Conservation (phyloP, 2,113 vertebrate species). For the Lota lota region DNA sequence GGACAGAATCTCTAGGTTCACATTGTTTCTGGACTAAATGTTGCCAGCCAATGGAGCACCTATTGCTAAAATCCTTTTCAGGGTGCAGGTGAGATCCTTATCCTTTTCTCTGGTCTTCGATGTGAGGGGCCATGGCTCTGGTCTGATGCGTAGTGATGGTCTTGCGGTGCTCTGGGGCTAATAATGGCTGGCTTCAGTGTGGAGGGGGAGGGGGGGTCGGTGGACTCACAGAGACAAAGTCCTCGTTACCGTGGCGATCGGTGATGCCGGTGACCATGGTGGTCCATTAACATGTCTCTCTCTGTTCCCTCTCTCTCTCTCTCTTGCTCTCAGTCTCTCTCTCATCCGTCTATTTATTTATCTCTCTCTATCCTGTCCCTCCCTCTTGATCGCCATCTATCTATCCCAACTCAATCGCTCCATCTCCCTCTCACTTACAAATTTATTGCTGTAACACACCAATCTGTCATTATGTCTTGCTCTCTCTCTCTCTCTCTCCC, state of each 20-base stretch:
- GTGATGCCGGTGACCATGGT: too few species aligned
- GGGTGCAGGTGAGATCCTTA: too few species aligned
- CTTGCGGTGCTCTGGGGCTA: not conserved
- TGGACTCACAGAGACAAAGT: not conserved
- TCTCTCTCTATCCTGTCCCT: not conserved
- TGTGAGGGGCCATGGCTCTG: too few species aligned
- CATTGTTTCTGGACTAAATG: too few species aligned
- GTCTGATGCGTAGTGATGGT: not conserved
- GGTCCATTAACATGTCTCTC: slow-evolving; percentile 7
- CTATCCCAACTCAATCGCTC: not conserved
- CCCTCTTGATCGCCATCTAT: not conserved
- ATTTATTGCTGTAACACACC: not conserved
- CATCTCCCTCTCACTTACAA: not conserved
- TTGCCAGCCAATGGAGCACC: too few species aligned
- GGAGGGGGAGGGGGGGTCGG: not conserved
- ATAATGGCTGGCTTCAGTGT: not conserved
- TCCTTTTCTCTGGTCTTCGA: too few species aligned
- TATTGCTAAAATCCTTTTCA: too few species aligned
- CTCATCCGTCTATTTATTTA: not conserved
- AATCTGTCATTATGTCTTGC: not conserved
- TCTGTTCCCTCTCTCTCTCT: slow-evolving; percentile 1
- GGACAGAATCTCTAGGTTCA: too few species aligned
- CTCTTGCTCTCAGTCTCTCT: not conserved
- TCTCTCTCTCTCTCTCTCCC: not conserved
- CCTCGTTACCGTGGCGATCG: not conserved